Evolutionary conservation across 30 jellyfish, hydroid and myxozoan genomes (phyloP).

Genomic region (Mastigias papua): DNA sequence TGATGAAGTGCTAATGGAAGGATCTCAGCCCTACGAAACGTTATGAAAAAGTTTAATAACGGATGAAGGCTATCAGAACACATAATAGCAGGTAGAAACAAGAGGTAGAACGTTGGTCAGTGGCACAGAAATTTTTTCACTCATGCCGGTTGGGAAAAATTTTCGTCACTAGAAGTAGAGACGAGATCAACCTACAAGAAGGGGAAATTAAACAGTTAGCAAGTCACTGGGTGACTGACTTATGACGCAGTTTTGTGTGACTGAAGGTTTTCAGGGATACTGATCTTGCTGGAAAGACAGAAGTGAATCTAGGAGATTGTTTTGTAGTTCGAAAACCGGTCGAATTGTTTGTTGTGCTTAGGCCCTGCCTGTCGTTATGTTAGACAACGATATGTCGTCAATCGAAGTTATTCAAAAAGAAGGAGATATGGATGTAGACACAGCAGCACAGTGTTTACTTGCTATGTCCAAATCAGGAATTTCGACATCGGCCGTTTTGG

Average conservation of each 20-base stretch:
- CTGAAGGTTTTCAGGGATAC: background rate
- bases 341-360: constrained; percentile 25
- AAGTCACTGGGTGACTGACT: background rate
- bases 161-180: background rate
- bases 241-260: background rate
- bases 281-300: background rate
- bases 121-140: background rate
- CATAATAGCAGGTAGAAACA: background rate
- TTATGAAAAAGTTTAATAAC: background rate
- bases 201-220: background rate
- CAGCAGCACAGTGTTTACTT: constrained; percentile 83
- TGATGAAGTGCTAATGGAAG: constrained; percentile 21
- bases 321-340: constrained; percentile 12
- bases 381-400: constrained; percentile 63
- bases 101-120: background rate
- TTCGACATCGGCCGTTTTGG: constrained; percentile 25
- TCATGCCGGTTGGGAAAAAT: background rate
- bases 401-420: constrained; percentile 21
- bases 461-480: constrained; percentile 81
- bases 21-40: background rate
- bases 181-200: background rate
- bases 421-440: constrained; percentile 78
- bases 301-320: constrained; percentile 3
- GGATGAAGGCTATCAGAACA: background rate
- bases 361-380: constrained; percentile 39